These are phyloP conservation scores for Lichenostomus cassidix DNA, from an alignment of 2,113 vertebrate species.

Conservation along the genomic window DNA sequence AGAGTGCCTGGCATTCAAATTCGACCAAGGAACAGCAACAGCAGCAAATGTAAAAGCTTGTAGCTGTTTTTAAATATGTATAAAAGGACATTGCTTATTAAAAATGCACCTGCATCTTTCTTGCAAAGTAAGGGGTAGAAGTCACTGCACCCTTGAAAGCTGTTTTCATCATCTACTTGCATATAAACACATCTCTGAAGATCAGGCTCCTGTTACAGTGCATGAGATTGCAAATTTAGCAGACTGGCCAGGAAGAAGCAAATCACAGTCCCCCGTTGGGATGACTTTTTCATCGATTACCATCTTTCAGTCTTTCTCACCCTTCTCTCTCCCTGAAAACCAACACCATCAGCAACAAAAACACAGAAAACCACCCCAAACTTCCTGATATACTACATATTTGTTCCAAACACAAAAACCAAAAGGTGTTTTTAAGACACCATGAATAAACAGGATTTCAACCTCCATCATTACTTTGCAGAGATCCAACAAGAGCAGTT, in stretches of 20 bases:
- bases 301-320: background rate
- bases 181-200: background rate
- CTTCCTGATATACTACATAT: background rate
- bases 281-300: background rate
- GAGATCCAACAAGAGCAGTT: background rate
- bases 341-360: background rate
- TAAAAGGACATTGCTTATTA: background rate
- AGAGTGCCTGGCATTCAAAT: background rate
- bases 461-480: background rate
- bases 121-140: background rate
- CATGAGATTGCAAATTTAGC: slow-evolving; percentile 33
- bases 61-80: background rate
- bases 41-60: background rate
- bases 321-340: background rate
- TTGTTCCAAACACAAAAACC: background rate
- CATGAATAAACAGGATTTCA: background rate
- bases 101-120: background rate
- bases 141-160: background rate
- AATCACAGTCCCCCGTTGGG: background rate
- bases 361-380: background rate
- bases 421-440: background rate
- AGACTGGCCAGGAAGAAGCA: background rate
- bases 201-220: background rate
- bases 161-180: background rate
- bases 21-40: background rate